These are phyloP conservation scores for Ifrita kowaldi DNA, from an alignment of 2,113 vertebrate genomes.

Conservation along the genomic window DNA sequence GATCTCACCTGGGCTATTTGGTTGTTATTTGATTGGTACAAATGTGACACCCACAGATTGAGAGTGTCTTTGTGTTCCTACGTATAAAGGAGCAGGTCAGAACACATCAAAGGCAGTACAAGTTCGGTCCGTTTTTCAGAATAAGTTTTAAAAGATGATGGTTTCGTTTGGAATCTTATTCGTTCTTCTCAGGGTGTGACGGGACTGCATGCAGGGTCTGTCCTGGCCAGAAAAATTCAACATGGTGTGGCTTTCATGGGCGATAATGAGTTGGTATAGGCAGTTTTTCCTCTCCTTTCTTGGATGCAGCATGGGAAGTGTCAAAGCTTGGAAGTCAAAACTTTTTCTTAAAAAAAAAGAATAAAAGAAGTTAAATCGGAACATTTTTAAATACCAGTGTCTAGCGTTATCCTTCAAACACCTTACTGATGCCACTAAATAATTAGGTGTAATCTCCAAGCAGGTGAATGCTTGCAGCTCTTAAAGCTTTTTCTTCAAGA, in stretches of 20 bases:
- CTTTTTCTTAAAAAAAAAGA: background rate
- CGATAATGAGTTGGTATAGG: rapidly evolving
- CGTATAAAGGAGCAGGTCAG: background rate
- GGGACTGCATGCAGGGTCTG: rapidly evolving
- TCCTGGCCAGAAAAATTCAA: background rate
- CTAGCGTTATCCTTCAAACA: background rate
- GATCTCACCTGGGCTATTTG: background rate
- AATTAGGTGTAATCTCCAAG: background rate
- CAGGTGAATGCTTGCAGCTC: background rate
- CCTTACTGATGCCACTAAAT: background rate
- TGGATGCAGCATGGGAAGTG: background rate
- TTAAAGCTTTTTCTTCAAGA: background rate
- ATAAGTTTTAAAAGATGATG: background rate
- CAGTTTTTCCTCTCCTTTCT: background rate
- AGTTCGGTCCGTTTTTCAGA: background rate
- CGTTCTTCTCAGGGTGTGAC: background rate
- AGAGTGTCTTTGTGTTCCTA: background rate
- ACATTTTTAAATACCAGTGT: background rate
- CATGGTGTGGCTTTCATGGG: background rate
- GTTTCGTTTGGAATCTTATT: background rate
- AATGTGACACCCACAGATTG: too few species aligned
- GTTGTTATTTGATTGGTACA: background rate
- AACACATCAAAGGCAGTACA: rapidly evolving
- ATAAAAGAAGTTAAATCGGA: background rate
- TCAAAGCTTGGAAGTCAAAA: background rate